Base-by-base conservation (phyloP, 2,797 vertebrate genomes). In the Gambusia yucatana region DNA sequence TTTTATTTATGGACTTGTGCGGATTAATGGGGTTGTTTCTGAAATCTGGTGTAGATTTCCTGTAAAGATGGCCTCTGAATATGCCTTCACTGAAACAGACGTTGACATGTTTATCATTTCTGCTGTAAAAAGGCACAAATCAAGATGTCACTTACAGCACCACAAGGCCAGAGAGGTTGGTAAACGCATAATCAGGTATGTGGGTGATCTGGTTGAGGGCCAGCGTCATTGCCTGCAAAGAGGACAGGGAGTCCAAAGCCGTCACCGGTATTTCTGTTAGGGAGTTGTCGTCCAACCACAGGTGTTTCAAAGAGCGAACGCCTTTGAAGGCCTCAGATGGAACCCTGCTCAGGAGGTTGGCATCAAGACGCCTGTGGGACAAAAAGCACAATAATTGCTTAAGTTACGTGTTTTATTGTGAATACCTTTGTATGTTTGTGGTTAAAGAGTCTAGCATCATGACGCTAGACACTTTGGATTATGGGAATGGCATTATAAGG, bases 241-340 rank as follows among this genome's bases (percentile, higher is more conserved):
- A 96, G 0, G 96, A 97, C 48, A 99, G 96, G 9, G 96, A 96
- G 1, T 96, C 97, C 77, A 99, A 96, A 1, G 98, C 98, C 55
- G 85, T 93, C 84, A 98, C 95, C 0, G 98, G 98, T 92, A 99
- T 98, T 92, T 98, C 96, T 0, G 93, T 96, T 78, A 99, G 95
- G 17, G 95, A 96, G 65, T 99, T 99, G 91, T 99, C 98, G 0
- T 99, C 98, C 92, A 99, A 83, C 98, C 98, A 99, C 89, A 99
- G 97, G 94, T 99, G 98, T 76, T 97, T 96, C 10, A 99, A 87
- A 74, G 97, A 96, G 14, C 92, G 94, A 84, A 99, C 95, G 43
- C 97, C 97, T 85, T 96, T 93, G 25, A 99, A 98, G 81, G 97
- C 97, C 86, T 91, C 91, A 55, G 97, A 94, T 0, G 97, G 98